A percentile compares a stretch with the other conserved stretches of the same genome.
Evolutionary conservation across 2,797 vertebrate genomes (phyloP).

Genomic region (Pangasius macronema): DNA sequence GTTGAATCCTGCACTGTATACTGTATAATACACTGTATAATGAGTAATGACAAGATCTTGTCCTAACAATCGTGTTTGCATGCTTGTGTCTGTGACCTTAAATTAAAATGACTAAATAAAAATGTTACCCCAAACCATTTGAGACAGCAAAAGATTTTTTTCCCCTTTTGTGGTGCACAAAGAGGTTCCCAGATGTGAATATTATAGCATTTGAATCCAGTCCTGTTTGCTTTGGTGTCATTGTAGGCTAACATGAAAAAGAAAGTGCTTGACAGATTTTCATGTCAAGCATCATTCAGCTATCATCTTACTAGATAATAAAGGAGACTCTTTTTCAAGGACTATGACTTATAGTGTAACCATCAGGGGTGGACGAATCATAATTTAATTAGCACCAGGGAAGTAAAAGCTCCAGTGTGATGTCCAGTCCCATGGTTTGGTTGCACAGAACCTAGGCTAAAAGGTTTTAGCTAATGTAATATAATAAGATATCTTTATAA

Average conservation of each 20-base stretch:
- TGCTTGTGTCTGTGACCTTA: neutral
- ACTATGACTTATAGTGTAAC: constrained; percentile 19
- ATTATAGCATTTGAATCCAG: constrained; percentile 17
- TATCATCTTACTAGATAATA: constrained; percentile 26
- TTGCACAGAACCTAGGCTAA: neutral
- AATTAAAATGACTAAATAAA: constrained; percentile 1
- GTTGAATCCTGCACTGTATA: neutral
- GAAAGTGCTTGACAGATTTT: constrained; percentile 35
- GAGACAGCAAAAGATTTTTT: neutral
- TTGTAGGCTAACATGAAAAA: constrained; percentile 40
- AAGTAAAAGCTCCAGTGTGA: neutral
- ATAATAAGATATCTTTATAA: neutral
- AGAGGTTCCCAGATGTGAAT: neutral
- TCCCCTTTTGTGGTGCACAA: neutral
- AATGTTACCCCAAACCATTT: neutral
- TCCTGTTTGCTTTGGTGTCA: constrained; percentile 38
- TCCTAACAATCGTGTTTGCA: neutral
- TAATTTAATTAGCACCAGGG: neutral
- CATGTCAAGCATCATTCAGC: constrained; percentile 24
- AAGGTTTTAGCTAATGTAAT: neutral
- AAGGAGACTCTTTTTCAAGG: neutral
- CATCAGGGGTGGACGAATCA: neutral
- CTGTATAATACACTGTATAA: neutral
- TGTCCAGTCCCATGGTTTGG: neutral
- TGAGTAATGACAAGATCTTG: neutral